These are phyloP conservation scores for Eriosoma lanigerum DNA, from an alignment of 1,140 invertebrate species.

Conservation along the genomic window DNA sequence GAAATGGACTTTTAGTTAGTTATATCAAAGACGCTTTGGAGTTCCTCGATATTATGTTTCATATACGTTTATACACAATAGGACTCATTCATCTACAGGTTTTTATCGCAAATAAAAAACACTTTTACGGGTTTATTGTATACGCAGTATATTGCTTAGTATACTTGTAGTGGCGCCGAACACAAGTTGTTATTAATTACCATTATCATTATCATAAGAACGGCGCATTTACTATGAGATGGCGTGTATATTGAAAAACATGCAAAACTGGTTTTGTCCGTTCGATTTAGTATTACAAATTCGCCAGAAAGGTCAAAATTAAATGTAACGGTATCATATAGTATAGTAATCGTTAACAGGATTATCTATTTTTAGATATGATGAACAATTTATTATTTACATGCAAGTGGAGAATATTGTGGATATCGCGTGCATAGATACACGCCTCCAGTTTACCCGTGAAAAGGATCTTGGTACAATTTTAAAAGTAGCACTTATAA, in stretches of 20 bases:
- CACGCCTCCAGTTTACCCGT: too few relatives aligned
- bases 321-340: constrained; percentile 32
- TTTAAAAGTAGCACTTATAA: constrained; percentile 8
- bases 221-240: neutral
- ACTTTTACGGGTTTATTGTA: too few relatives aligned
- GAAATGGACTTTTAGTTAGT: too few relatives aligned
- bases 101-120: too few relatives aligned
- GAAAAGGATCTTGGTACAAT: neutral
- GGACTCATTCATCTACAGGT: too few relatives aligned
- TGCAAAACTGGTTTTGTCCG: constrained; percentile 39
- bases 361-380: constrained; percentile 1
- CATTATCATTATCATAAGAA: neutral
- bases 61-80: too few relatives aligned
- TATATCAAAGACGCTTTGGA: too few relatives aligned
- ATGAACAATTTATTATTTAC: constrained; percentile 1
- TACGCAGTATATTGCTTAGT: too few relatives aligned
- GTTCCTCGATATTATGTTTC: too few relatives aligned
- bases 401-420: constrained; percentile 9
- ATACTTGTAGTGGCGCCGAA: neutral
- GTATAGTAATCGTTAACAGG: constrained; percentile 14
- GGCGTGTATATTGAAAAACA: neutral
- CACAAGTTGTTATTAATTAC: neutral
- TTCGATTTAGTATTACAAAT: constrained; percentile 5
- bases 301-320: constrained; percentile 34
- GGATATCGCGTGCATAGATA: too few relatives aligned